A percentile compares a stretch with the other conserved stretches of the same genome.
phyloP scores from a whole-genome alignment of 2,797 vertebrate species.

The Cirrhinus mrigala region DNA sequence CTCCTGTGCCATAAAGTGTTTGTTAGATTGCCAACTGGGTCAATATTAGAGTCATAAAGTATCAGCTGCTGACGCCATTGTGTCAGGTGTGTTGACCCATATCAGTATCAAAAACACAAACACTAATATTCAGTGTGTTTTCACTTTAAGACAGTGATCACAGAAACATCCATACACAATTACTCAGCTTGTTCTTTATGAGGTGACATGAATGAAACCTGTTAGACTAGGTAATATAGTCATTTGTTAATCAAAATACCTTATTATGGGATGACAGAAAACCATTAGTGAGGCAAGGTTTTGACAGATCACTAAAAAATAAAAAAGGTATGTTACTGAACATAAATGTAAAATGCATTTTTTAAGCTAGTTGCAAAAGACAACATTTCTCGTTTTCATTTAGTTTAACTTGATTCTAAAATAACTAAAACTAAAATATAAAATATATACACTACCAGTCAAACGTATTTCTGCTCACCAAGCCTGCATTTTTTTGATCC shows the following conservation, averaged over 20 bases:
- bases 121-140: not conserved
- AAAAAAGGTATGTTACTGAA: not conserved
- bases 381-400: not conserved
- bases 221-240: not conserved
- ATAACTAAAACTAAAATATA: not conserved
- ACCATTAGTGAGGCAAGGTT: not conserved
- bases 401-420: not conserved
- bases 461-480: no score
- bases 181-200: not conserved
- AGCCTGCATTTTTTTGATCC: no score
- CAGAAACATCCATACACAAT: not conserved
- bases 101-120: slow-evolving; percentile 9
- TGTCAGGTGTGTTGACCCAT: not conserved
- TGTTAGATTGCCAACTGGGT: slow-evolving; percentile 3
- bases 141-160: not conserved
- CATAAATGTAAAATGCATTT: not conserved
- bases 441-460: not conserved
- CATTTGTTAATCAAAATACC: slow-evolving; percentile 5
- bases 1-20: not conserved
- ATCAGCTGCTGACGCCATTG: slow-evolving; percentile 6
- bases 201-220: slow-evolving; percentile 20
- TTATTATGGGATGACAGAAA: not conserved
- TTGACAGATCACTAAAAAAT: not conserved
- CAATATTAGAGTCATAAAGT: not conserved
- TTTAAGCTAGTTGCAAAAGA: not conserved